phyloP scores from a whole-genome alignment of 2,888 invertebrate genomes.

The Cosmia pyralina region DNA sequence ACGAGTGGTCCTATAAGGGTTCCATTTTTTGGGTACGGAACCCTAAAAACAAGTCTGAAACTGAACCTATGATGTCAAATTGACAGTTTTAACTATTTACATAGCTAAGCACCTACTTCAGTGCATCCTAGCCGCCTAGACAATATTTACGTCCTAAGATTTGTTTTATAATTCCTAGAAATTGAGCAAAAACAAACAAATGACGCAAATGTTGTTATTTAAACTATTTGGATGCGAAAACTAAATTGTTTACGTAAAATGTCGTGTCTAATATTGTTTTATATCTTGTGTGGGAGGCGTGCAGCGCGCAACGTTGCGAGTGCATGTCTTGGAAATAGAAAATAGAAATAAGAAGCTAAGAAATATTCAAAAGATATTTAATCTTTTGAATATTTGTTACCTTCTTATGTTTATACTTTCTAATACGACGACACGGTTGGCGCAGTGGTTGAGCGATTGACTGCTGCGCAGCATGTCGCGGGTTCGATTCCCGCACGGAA shows the following conservation, averaged over 20 bases:
- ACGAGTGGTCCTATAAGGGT: too few species aligned
- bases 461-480: too few species aligned
- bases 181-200: slow-evolving; percentile 32
- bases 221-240: slow-evolving; percentile 17
- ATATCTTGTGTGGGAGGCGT: slow-evolving; percentile 15
- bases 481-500: too few species aligned
- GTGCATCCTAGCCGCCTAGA: not conserved
- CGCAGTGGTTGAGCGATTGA: too few species aligned
- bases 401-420: slow-evolving; percentile 12
- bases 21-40: too few species aligned
- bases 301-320: not conserved
- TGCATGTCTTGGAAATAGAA: slow-evolving; percentile 28
- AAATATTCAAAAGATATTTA: too few species aligned
- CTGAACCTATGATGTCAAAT: slow-evolving; percentile 8
- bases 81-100: slow-evolving; percentile 8
- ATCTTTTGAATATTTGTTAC: slow-evolving; percentile 7
- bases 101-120: not conserved
- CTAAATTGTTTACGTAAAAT: slow-evolving; percentile 37
- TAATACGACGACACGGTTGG: too few species aligned
- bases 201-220: slow-evolving; percentile 27
- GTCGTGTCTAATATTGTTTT: slow-evolving; percentile 48
- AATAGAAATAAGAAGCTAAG: too few species aligned
- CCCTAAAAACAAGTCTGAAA: slow-evolving; percentile 15
- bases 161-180: slow-evolving; percentile 26
- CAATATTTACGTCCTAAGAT: not conserved